Evolutionary conservation across 2,113 vertebrate species (phyloP), one percentile per base, ranked within the genome.

Genomic region (Anser brachyrhynchus): DNA sequence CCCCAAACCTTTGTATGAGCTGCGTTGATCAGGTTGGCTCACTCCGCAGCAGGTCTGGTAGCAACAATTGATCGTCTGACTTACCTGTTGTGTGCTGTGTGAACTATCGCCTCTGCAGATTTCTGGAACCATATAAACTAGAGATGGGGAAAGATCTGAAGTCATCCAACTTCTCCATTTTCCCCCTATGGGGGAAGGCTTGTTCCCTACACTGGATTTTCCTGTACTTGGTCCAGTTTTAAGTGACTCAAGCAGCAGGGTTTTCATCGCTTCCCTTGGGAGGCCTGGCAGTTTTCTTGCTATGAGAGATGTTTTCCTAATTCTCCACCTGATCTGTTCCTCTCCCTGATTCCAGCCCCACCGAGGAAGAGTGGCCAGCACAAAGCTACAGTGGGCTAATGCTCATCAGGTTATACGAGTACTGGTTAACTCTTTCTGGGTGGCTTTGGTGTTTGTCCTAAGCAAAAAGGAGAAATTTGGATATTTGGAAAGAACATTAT

Each of bases 281-380:
- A 73, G 41, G n/a, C 52, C 55, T 81, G 92, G 93, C 84, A 64
- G 46, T 41, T 37, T 41, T 29, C 64, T 91, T 49, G 4, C 88
- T 72, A n/a, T 96, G 85, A 96, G 84, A 67, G 85, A 80, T 52
- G 49, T 95, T 96, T 96, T 95, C 95, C 95, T 66, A 35, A 31
- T 9, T 41, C 41, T 85, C 87, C 70, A 90, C 87, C 90, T 89
- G 89, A 23, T 23, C 29, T 8, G 16, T 89, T 92, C 80, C 87
- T 41, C 52, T 67, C 72, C 84, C 64, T 0, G 13, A 31, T 35
- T 64, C 84, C 90, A 70, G 28, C 71, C 46, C 22, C 0, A 1
- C 2, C 1, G 31, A 57, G 80, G 61, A 88, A 69, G 78, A 55
- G 39, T 2, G n/a, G 15, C 29, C 46, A 29, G 41, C 1, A 4